Evolutionary conservation across 2,113 vertebrate species (phyloP).

Genomic region (Daphoenositta chrysoptera): DNA sequence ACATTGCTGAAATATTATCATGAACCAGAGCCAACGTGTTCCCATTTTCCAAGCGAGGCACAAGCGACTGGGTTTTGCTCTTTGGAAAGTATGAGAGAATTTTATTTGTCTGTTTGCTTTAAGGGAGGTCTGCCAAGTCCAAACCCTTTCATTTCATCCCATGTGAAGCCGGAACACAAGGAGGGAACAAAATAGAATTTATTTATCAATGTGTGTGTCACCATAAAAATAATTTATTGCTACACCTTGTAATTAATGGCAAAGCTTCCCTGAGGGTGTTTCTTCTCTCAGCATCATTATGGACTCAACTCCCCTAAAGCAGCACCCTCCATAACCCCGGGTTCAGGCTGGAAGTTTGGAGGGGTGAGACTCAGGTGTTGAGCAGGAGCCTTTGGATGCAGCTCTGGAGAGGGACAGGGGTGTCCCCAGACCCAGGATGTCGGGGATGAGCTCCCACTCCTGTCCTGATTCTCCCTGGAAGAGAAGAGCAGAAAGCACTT

Average conservation of each 20-base stretch:
- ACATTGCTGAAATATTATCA: conserved; percentile 4
- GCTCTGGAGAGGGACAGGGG: not conserved
- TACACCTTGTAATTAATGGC: not conserved
- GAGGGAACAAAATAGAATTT: not conserved
- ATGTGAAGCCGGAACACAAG: not conserved
- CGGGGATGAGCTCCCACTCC: not conserved
- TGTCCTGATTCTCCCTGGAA: not conserved
- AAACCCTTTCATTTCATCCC: not conserved
- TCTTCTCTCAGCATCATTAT: not conserved
- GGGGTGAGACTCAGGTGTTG: not conserved
- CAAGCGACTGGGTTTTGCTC: conserved; percentile 16
- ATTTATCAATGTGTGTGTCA: not conserved
- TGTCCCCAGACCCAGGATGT: not conserved
- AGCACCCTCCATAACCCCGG: not conserved
- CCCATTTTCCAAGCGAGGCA: conserved; percentile 8
- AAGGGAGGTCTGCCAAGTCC: conserved; percentile 53
- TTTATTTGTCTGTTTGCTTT: conserved; percentile 70
- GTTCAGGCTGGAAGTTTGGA: not conserved
- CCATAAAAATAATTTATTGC: not conserved
- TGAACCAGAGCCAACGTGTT: conserved; percentile 35
- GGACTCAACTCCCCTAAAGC: not conserved
- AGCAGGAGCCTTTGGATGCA: not conserved
- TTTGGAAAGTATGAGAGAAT: conserved; percentile 64
- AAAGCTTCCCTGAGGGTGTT: not conserved
- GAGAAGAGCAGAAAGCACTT: not conserved